Percentiles rank a stretch among this genome's conserved stretches.
Evolutionary conservation across 1,140 invertebrate genomes (phyloP).

Genomic region (Lepidurus packardi): DNA sequence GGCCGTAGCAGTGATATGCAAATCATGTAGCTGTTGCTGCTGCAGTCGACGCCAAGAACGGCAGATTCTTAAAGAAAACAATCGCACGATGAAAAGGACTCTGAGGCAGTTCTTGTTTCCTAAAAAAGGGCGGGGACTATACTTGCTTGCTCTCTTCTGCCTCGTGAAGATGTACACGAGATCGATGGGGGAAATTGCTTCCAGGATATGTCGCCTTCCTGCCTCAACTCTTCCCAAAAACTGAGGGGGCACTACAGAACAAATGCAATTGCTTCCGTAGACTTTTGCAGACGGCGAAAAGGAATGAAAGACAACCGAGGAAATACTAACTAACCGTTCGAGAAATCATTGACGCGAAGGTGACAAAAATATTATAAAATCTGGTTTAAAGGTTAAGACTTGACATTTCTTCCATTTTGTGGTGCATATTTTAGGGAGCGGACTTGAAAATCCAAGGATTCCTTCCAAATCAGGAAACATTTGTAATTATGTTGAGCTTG

Average conservation of each 20-base stretch:
- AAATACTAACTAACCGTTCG: not conserved
- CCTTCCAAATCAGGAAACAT: not conserved
- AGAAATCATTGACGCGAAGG: not conserved
- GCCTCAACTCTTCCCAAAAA: not conserved
- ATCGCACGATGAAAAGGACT: not conserved
- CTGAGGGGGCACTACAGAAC: not conserved
- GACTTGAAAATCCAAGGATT: not conserved
- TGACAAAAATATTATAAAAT: not conserved
- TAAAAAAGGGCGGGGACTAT: not conserved
- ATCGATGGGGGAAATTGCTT: slow-evolving; percentile 8
- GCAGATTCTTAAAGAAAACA: slow-evolving; percentile 19
- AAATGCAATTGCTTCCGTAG: not conserved
- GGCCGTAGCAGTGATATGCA: not conserved
- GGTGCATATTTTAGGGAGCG: not conserved
- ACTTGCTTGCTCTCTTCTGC: slow-evolving; percentile 2
- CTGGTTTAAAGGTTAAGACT: not conserved
- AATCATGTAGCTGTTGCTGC: slow-evolving; percentile 2
- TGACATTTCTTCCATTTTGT: not conserved
- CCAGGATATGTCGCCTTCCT: slow-evolving; percentile 20
- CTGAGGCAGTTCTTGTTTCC: not conserved
- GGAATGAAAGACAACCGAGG: not conserved
- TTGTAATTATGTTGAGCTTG: not conserved
- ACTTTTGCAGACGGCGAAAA: not conserved
- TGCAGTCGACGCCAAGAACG: not conserved
- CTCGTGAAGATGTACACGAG: slow-evolving; percentile 19